A percentile compares a stretch with the other conserved stretches of the same genome.
phyloP scores from a whole-genome alignment of 2,113 vertebrate species.

The Butorides virescens region DNA sequence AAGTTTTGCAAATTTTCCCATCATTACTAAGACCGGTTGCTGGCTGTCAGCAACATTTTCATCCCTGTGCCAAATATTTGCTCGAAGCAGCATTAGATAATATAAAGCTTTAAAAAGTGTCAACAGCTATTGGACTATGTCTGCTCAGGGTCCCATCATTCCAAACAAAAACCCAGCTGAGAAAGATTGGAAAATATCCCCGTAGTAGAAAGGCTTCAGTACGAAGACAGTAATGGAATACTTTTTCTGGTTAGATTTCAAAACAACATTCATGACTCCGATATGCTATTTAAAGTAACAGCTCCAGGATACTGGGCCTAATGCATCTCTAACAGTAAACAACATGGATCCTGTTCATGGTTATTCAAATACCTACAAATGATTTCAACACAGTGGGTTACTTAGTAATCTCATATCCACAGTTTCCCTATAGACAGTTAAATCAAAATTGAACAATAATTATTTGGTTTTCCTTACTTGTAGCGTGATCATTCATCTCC shows the following conservation, averaged over 20 bases:
- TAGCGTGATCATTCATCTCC: constrained; percentile 76
- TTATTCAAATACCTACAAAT: constrained; percentile 35
- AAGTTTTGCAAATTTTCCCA: neutral
- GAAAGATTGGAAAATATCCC: neutral
- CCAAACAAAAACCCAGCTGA: neutral
- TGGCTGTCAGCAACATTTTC: constrained; percentile 22
- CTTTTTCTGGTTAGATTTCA: constrained; percentile 23
- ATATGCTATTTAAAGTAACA: constrained; percentile 31
- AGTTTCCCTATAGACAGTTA: neutral
- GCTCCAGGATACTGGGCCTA: constrained; percentile 14
- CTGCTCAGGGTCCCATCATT: neutral
- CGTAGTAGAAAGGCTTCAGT: neutral
- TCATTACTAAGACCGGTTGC: neutral
- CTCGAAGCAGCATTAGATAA: neutral
- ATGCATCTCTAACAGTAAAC: constrained; percentile 6
- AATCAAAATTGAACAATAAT: neutral
- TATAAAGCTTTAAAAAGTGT: neutral
- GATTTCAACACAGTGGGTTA: neutral
- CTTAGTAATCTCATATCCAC: neutral
- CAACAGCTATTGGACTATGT: neutral
- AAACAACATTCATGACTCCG: constrained; percentile 18
- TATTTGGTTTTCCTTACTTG: constrained; percentile 77
- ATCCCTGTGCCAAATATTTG: neutral
- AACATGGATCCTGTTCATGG: neutral
- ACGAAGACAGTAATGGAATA: neutral